Evolutionary conservation across 2,113 vertebrate genomes (phyloP).

Genomic region (Leucosticte australis): DNA sequence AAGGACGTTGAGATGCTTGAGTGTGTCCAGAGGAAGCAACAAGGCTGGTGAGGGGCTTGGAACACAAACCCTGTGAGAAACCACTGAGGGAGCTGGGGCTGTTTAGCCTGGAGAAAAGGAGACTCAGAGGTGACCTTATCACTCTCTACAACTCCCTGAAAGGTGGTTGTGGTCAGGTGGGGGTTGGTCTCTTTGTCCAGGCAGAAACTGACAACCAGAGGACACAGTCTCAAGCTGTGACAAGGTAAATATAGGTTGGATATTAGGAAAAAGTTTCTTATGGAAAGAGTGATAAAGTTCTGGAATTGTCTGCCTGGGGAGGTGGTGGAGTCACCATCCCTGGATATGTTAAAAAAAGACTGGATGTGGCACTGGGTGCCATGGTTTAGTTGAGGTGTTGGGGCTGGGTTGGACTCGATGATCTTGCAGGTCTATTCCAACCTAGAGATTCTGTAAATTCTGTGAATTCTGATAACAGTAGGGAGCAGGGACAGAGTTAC

Average conservation of each 20-base stretch:
- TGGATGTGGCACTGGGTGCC: background rate
- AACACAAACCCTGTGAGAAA: background rate
- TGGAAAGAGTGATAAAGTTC: background rate
- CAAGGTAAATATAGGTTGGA: background rate
- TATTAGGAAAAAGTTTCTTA: background rate
- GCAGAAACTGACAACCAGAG: background rate
- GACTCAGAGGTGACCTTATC: background rate
- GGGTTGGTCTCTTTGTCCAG: background rate
- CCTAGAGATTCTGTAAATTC: background rate
- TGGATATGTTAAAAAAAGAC: background rate
- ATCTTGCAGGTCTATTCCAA: background rate
- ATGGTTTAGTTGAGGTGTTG: background rate
- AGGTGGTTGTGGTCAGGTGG: background rate
- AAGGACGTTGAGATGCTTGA: accelerated
- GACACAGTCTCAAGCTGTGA: accelerated
- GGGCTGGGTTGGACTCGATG: background rate
- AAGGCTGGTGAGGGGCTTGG: background rate
- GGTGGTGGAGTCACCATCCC: background rate
- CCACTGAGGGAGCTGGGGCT: accelerated
- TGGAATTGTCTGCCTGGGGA: background rate
- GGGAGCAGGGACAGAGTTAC: background rate
- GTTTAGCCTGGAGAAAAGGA: background rate
- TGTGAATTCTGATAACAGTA: background rate
- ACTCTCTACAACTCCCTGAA: background rate
- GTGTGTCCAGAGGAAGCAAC: accelerated